Percentiles rank a stretch among this genome's conserved stretches.
Evolutionary conservation across 2,888 invertebrate genomes (phyloP).

Genomic region (Drosophila engyochracea): DNA sequence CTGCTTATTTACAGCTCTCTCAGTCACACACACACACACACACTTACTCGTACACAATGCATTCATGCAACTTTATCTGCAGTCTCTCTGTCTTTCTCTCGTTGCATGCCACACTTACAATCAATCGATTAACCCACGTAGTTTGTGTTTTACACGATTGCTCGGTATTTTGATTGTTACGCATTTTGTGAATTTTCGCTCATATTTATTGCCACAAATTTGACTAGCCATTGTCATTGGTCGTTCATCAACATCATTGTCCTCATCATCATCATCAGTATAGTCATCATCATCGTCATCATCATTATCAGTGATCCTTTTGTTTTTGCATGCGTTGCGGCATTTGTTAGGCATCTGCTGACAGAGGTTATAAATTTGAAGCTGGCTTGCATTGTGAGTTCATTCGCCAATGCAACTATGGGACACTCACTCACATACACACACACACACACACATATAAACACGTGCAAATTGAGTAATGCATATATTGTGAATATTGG

Average conservation of each 20-base stretch:
- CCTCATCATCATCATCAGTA: not conserved
- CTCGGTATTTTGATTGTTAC: slow-evolving; percentile 60
- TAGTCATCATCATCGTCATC: slow-evolving; percentile 24
- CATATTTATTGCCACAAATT: slow-evolving; percentile 63
- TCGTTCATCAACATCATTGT: slow-evolving; percentile 41
- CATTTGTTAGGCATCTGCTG: slow-evolving; percentile 51
- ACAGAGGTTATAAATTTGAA: slow-evolving; percentile 57
- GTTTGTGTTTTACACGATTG: slow-evolving; percentile 21
- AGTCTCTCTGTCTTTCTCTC: slow-evolving; percentile 2
- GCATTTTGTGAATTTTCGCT: slow-evolving; percentile 50
- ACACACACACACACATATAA: not conserved
- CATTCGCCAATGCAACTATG: slow-evolving; percentile 46
- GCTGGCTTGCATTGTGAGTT: slow-evolving; percentile 65
- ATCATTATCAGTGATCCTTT: slow-evolving; percentile 40
- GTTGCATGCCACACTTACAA: slow-evolving; percentile 29
- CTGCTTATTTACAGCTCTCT: slow-evolving; percentile 54
- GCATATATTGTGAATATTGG: slow-evolving; percentile 56
- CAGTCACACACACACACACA: slow-evolving; percentile 10
- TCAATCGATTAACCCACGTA: slow-evolving; percentile 42
- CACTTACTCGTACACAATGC: slow-evolving; percentile 5
- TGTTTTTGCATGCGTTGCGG: slow-evolving; percentile 47
- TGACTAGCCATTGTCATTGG: slow-evolving; percentile 58
- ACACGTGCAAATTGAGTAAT: not conserved
- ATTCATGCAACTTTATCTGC: slow-evolving; percentile 7
- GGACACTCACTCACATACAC: slow-evolving; percentile 29